phyloP scores from a whole-genome alignment of 35 echinoderm and acorn worm genomes.

The Apostichopus californicus region DNA sequence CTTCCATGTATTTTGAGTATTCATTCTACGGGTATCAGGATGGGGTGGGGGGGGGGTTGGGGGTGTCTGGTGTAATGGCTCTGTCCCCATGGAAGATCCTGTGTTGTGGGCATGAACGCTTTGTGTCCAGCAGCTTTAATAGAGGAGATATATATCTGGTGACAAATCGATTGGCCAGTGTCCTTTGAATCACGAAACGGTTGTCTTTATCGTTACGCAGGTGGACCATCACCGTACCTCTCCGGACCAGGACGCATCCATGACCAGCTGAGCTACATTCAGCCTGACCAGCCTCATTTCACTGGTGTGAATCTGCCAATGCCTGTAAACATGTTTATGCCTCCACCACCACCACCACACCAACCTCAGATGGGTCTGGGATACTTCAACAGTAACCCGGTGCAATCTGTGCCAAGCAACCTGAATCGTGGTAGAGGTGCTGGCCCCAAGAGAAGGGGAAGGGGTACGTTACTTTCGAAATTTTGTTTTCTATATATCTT shows the following conservation, averaged over 20 bases:
- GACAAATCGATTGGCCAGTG: too few relatives aligned
- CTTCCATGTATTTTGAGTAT: too few relatives aligned
- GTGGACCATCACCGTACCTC: slow-evolving; percentile 54
- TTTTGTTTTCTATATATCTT: too few relatives aligned
- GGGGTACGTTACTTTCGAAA: background rate
- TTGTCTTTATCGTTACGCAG: background rate
- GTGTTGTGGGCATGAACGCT: too few relatives aligned
- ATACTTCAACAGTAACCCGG: slow-evolving; percentile 83
- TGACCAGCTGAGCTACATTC: slow-evolving; percentile 96
- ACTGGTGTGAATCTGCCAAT: slow-evolving; percentile 81
- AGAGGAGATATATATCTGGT: too few relatives aligned
- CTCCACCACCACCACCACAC: slow-evolving; percentile 76
- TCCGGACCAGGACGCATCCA: slow-evolving; percentile 70
- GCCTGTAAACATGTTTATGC: slow-evolving; percentile 98
- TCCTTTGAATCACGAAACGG: too few relatives aligned
- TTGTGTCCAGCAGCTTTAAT: too few relatives aligned
- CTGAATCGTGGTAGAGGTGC: slow-evolving; percentile 45
- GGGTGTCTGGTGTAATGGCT: too few relatives aligned
- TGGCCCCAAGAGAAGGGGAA: slow-evolving; percentile 46
- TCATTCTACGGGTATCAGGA: too few relatives aligned
- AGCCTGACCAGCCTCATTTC: slow-evolving; percentile 74
- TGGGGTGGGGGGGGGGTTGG: too few relatives aligned
- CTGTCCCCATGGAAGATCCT: too few relatives aligned
- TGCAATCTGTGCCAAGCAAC: slow-evolving; percentile 39
- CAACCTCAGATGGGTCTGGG: slow-evolving; percentile 40